Percentiles rank a stretch among this genome's conserved stretches.
phyloP scores from a whole-genome alignment of 2,888 invertebrate species.

The Eulithis prunata region DNA sequence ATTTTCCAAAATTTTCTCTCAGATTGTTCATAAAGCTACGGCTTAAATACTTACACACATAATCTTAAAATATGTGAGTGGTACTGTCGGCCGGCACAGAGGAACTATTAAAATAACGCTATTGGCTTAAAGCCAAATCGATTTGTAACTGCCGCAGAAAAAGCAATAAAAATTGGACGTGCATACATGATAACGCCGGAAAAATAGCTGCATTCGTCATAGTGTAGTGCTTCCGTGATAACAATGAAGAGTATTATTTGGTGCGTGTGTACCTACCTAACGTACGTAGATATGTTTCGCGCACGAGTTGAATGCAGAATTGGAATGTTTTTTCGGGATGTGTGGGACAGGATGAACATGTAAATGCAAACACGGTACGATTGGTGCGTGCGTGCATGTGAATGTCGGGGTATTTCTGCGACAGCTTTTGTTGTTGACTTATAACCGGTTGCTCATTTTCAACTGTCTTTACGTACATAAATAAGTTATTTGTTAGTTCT shows the following conservation, averaged over 20 bases:
- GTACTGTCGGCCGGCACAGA: slow-evolving; percentile 56
- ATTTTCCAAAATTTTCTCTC: slow-evolving; percentile 10
- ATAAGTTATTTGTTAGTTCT: too few species aligned
- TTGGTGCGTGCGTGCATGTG: slow-evolving; percentile 27
- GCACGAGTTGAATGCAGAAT: slow-evolving; percentile 31
- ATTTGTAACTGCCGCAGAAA: slow-evolving; percentile 81
- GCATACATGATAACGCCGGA: slow-evolving; percentile 73
- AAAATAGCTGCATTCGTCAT: slow-evolving; percentile 76
- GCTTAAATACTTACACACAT: slow-evolving; percentile 42
- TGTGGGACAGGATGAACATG: slow-evolving; percentile 27
- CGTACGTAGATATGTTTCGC: slow-evolving; percentile 37
- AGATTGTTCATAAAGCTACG: slow-evolving; percentile 35
- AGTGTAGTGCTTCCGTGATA: slow-evolving; percentile 65
- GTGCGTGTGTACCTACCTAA: slow-evolving; percentile 40
- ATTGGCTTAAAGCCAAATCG: slow-evolving; percentile 81
- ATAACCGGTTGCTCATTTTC: slow-evolving; percentile 2
- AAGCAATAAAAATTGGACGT: slow-evolving; percentile 80
- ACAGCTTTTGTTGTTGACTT: slow-evolving; percentile 21
- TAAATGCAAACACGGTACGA: slow-evolving; percentile 27
- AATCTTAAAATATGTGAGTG: slow-evolving; percentile 50
- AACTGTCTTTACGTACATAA: background rate
- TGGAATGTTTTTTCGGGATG: slow-evolving; percentile 28
- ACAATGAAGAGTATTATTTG: slow-evolving; percentile 56
- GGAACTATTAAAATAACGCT: slow-evolving; percentile 76
- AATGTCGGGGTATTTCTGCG: slow-evolving; percentile 17